Evolutionary conservation across 2,888 invertebrate genomes (phyloP), one percentile per base, ranked within the genome.

Genomic region (Pandemis heparana): DNA sequence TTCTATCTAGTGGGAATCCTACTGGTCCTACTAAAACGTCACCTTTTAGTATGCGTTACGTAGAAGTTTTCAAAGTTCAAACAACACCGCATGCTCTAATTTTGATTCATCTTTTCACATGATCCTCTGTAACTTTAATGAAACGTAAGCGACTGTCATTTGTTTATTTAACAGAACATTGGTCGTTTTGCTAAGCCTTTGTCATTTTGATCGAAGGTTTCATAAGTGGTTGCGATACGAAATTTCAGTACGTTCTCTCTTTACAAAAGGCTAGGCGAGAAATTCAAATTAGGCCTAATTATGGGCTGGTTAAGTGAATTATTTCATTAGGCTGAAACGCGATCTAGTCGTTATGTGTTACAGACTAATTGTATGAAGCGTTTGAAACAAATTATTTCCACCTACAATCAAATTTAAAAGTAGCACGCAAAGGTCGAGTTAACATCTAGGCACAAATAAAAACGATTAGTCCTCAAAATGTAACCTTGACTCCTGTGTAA

Each of bases 321-420:
- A 16, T 39, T 32, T 16, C 18, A 10, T 41, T 14, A 16, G 41
- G 41, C 41, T 41, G 61, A 16, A 62, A 60, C 61, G 61, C 61
- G 61, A 62, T 62, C 41, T 41, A 62, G 39, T 16, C 16, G 41
- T 62, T 41, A 41, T 6, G 61, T 62, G n/a, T 41, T 41, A 60
- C n/a, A 60, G 23, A 32, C 38, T 60, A 56, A 56, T 56, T 56
- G 12, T 56, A 23, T 56, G 23, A 9, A 23, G 12, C 56, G 23
- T 23, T 56, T 5, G 12, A 23, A 56, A 4, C 10, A 56, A 23
- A 56, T 56, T 56, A 23, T 10, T 56, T 23, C 4, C 23, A 23
- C 12, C 10, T 23, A 56, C 23, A 56, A 10, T 56, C 23, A 23
- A 23, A 12, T 56, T 6, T 1, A 10, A 12, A 23, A 23, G 4